phyloP scores from a whole-genome alignment of 2,113 vertebrate species.

The Larimichthys polyactis region DNA sequence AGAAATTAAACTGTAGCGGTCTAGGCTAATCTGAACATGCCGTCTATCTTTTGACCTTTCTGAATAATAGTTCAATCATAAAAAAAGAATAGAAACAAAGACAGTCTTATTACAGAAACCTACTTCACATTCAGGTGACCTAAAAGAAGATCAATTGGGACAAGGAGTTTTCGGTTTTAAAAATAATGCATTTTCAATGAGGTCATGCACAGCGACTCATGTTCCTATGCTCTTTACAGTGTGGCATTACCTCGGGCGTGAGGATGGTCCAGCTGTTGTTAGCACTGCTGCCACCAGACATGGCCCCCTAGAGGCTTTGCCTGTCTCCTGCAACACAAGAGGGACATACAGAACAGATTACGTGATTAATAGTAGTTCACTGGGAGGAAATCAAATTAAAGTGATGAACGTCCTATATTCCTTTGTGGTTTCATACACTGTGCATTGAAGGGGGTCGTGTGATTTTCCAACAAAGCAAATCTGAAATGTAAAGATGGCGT shows the following conservation, averaged over 20 bases:
- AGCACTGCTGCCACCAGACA: slow-evolving; percentile 78
- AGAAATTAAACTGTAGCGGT: not conserved
- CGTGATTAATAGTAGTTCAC: not conserved
- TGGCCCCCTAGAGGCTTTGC: slow-evolving; percentile 74
- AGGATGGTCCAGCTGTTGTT: slow-evolving; percentile 85
- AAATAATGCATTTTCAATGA: slow-evolving; percentile 34
- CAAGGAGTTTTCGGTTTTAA: slow-evolving; percentile 12
- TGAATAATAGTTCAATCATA: not conserved
- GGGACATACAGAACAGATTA: slow-evolving; percentile 9
- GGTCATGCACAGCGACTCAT: slow-evolving; percentile 27
- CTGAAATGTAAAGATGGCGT: not conserved
- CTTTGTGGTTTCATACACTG: not conserved
- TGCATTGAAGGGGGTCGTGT: not conserved
- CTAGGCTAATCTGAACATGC: not conserved
- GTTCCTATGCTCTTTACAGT: slow-evolving; percentile 11
- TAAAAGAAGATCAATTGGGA: slow-evolving; percentile 54
- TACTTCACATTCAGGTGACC: slow-evolving; percentile 58
- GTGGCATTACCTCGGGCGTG: slow-evolving; percentile 76
- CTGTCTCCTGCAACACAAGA: slow-evolving; percentile 76
- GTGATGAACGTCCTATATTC: not conserved
- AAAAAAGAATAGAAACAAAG: slow-evolving; percentile 14
- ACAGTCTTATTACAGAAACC: slow-evolving; percentile 50
- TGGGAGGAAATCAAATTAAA: not conserved
- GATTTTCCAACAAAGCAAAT: not conserved
- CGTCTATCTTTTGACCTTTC: not conserved